Conservation (phyloP, 1,140 invertebrate species). For the Lanistes nyassanus region DNA sequence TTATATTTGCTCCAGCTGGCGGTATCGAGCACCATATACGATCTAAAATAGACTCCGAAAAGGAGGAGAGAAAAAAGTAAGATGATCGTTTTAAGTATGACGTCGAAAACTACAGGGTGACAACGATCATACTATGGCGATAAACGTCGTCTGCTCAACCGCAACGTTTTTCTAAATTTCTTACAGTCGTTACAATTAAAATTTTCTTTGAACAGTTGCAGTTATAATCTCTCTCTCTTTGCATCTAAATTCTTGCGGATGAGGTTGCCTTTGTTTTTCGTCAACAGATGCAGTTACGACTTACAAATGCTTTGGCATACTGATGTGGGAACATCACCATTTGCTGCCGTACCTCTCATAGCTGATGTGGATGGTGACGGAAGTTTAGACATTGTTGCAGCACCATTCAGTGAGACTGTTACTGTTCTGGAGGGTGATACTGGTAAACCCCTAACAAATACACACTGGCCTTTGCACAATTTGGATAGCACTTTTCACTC, state of each 20-base stretch:
- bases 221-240: too few relatives aligned
- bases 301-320: slow-evolving; percentile 55
- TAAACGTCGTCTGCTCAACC: too few relatives aligned
- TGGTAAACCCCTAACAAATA: slow-evolving; percentile 43
- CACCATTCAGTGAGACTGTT: slow-evolving; percentile 56
- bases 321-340: slow-evolving; percentile 57
- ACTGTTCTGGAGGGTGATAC: slow-evolving; percentile 53
- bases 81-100: neutral
- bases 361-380: slow-evolving; percentile 57
- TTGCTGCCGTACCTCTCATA: slow-evolving; percentile 56
- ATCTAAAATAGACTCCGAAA: slow-evolving; percentile 29
- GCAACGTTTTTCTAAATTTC: too few relatives aligned
- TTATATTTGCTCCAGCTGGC: neutral
- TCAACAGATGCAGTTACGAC: slow-evolving; percentile 53
- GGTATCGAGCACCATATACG: slow-evolving; percentile 26
- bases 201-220: neutral
- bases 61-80: slow-evolving; percentile 21
- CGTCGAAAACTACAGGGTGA: too few relatives aligned
- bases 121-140: too few relatives aligned
- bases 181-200: neutral
- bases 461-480: slow-evolving; percentile 57
- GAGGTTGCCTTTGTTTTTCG: neutral
- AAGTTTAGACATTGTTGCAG: slow-evolving; percentile 51
- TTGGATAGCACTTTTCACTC: slow-evolving; percentile 55
- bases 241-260: too few relatives aligned